Percentiles rank a stretch among this genome's conserved stretches.
These are phyloP conservation scores for Zoroaster sp. DNA, from an alignment of 53 echinoderm and acorn worm species.

Conservation along the genomic window DNA sequence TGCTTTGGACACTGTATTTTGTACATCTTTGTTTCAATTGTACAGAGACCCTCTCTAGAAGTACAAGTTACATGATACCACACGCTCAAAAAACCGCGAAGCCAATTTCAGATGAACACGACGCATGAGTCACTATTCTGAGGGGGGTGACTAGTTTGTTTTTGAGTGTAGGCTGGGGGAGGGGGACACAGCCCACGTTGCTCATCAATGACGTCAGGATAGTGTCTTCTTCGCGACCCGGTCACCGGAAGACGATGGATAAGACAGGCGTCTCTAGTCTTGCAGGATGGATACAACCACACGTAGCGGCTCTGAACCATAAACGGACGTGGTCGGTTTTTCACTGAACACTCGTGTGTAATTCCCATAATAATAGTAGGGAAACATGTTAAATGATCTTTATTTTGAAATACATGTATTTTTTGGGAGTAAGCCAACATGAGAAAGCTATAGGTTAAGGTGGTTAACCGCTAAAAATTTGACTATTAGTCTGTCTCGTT, in stretches of 20 bases:
- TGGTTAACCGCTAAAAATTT: background rate
- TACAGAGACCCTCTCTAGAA: no score
- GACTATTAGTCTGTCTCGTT: no score
- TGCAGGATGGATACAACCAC: background rate
- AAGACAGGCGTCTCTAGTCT: conserved; percentile 14
- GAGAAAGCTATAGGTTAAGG: no score
- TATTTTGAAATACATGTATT: background rate
- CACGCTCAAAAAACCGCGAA: no score
- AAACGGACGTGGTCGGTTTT: background rate
- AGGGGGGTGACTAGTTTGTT: background rate
- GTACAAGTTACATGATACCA: no score
- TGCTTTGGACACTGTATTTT: no score
- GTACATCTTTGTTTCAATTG: no score
- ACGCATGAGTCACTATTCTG: background rate
- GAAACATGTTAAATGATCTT: background rate
- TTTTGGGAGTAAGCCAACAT: no score
- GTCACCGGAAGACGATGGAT: conserved; percentile 50
- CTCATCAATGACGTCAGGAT: conserved; percentile 32
- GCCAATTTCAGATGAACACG: no score
- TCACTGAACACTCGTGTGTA: background rate
- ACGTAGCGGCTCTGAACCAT: background rate
- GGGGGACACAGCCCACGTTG: background rate
- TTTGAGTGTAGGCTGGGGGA: background rate
- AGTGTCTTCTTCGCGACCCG: background rate
- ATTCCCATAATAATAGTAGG: background rate